Base-by-base conservation (phyloP, 2,113 vertebrate species). In the Pseudorectes ferrugineus region DNA sequence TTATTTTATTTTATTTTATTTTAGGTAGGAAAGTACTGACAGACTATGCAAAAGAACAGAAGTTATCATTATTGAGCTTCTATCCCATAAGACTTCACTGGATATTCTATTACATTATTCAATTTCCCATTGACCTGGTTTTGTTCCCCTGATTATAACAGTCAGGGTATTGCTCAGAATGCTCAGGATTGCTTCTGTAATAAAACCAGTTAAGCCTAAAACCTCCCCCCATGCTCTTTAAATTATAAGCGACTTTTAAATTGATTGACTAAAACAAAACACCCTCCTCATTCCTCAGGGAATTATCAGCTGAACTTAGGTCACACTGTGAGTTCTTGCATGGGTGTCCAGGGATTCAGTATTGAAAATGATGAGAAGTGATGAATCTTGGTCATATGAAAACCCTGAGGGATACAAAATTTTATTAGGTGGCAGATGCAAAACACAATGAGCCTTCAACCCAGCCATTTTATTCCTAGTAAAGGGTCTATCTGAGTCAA, bases 51-150 rank as follows among this genome's bases (percentile, higher is more conserved):
- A 52, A 87, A 85, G 18, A 63, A 45, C 28, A n/a, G 38, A 85
- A 92, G 28, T 89, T 65, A 35, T 52, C 36, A 11, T 82, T 94
- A 79, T 72, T 68, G 58, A 88, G 54, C n/a, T 92, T 84, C 49
- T 85, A 38, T 94, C 88, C 90, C 92, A 49, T 65, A 85, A 65
- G 74, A 65, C 6, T 88, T 76, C 23, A 42, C 20, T 80, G 31
- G 70, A 85, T 94, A 75, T 76, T 94, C 62, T 88, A 83, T 90
- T 95, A 67, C 65, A 57, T 89, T 92, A 76, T 92, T 93, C 82
- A 88, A 66, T 93, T 96, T 96, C 54, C 54, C 62, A 72, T 73
- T 89, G 78, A 95, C 88, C 88, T 94, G 85, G 49, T 94, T 94
- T 88, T 94, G n/a, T 89, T 93, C 90, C 88, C 78, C 48, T 87